Base-by-base conservation (phyloP, 37 sponge, comb jelly and placozoan species). In the Ianthella basta region DNA sequence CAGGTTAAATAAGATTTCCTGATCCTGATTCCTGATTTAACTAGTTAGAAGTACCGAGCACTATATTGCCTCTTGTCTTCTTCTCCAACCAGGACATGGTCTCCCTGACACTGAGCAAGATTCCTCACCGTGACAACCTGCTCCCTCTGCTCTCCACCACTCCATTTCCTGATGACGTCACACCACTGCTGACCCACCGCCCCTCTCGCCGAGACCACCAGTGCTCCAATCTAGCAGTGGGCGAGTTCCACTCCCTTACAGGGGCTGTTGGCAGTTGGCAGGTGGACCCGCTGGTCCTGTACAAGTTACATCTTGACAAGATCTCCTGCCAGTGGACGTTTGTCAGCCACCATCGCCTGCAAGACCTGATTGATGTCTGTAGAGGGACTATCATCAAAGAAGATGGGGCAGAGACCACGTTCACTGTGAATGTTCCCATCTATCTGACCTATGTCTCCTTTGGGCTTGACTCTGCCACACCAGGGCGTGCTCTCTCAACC, bases 71-170 rank as follows among this genome's bases (percentile, higher is more conserved):
- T 8, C 50, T 44, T 44, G 1, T 4, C 25, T 54, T 15, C 40
- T 25, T 44, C 34, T n/a, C 37, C 55, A 5, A 33, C 13, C 78
- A 90, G 91, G 86, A 86, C 72, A 0, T 86, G 35, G 80, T 91
- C 20, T 23, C 33, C 23, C 72, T 91, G 41, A 59, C 39, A 12
- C 12, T 91, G 6, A 24, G 16, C 2, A 79, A 39, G 15, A 35
- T 91, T 0, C 78, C 83, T 20, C 60, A 59, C 55, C 0, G 41
- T 19, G 82, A 59, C 19, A 87, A 87, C 80, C 60, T 19, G 25
- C 55, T 91, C 20, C 91, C 87, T 38, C 73, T 91, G 19, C 18
- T 91, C 0, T 86, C 91, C 0, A 79, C 83, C 21, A 33, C 33
- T 12, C 79, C 83, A 16, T 80, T 86, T 29, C 40, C 60, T 34